Conservation (phyloP, 2,113 vertebrate species). For the Gallinago media region DNA sequence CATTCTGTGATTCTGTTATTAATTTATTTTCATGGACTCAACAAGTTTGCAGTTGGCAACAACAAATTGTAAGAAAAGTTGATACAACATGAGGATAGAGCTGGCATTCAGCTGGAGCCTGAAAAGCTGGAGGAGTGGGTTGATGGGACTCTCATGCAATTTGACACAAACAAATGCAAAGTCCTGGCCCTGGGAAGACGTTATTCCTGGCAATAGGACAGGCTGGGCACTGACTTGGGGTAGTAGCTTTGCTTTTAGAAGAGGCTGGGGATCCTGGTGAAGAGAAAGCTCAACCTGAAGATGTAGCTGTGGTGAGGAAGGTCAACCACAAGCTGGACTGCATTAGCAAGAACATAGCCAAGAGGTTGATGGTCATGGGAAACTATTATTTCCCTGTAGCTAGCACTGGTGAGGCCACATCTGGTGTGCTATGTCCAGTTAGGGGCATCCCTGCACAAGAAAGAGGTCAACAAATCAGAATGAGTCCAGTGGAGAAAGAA, state of each 20-base stretch:
- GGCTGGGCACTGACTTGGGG: not conserved
- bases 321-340: not conserved
- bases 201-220: not conserved
- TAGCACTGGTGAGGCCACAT: not conserved
- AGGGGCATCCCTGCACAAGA: not conserved
- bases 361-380: not conserved
- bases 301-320: not conserved
- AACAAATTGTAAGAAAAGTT: not conserved
- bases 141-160: not conserved
- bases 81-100: not conserved
- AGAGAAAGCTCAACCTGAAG: not conserved
- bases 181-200: not conserved
- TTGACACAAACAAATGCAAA: not conserved
- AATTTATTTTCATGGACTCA: not conserved
- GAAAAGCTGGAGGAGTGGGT: not conserved
- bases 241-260: not conserved
- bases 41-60: not conserved
- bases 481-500: not conserved
- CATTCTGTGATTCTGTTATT: not conserved
- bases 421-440: not conserved
- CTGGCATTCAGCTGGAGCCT: not conserved
- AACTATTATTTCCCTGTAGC: not conserved
- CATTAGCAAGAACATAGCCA: not conserved
- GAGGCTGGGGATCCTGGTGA: not conserved
- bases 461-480: not conserved